Evolutionary conservation across 2,113 vertebrate genomes (phyloP), one percentile per base, ranked within the genome.

Genomic region (Struthio camelus): DNA sequence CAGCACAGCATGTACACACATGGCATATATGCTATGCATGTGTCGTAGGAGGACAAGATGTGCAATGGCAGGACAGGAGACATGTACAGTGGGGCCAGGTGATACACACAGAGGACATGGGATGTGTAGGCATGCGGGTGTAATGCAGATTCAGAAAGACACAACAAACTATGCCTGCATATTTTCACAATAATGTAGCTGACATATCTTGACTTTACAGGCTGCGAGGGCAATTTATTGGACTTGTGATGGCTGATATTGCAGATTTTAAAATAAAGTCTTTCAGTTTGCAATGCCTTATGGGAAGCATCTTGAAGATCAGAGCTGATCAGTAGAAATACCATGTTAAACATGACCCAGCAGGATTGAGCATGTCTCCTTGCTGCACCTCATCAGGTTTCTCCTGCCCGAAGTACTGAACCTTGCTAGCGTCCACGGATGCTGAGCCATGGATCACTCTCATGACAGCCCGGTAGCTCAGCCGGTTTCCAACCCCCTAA

Each of bases 391-490:
- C 4, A 7, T 61, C 40, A 11, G 16, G 1, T 80, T 79, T 42
- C 80, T 76, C 70, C 56, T 79, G 61, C 66, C 50, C 16, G 1
- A 30, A 73, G 36, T 0, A 7, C 24, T 1, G 9, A 53, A 24
- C 40, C 2, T 36, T 27, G 66, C 72, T 24, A 15, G 56, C 36
- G 34, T 17, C 40, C 15, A 14, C 0, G 2, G 25, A 22, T 62
- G 40, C 62, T 1, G 0, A 4, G 51, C 46, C 58, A 4, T 0
- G 0, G 30, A 62, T 50, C 30, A 76, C 53, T 66, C 44, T 19
- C 34, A 32, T 82, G 9, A 13, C 70, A 42, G n/a, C 40, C n/a
- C 44, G 6, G 75, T 61, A 70, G 61, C 28, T 14, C 61, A 70
- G 75, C 24, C 13, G 3, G 5, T 16, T 51, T 34, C 51, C 51